Base-by-base conservation (phyloP, 2,113 vertebrate genomes). In the Sclerurus mexicanus region DNA sequence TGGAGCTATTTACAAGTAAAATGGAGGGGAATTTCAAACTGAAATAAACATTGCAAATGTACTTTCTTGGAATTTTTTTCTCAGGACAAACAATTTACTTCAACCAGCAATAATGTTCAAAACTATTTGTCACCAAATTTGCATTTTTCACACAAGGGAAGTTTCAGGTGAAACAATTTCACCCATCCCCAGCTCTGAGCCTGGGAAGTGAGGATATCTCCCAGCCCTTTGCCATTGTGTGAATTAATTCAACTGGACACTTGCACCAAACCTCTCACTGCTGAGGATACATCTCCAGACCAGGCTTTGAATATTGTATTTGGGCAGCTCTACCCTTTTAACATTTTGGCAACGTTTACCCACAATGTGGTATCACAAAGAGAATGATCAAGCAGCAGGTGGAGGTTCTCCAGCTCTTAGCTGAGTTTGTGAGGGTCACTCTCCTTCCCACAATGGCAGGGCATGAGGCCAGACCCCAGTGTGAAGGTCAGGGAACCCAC, bases 21-120 rank as follows among this genome's bases (percentile, higher is more conserved):
- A 97, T 96, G 64, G 68, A 95, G 93, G 94, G 93, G 96, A 96
- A 96, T 92, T 97, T 97, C 85, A 91, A 91, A 90, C 64, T 89
- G 94, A 87, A 97, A 96, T 97, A 96, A 96, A 97, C 94, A 97
- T 95, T 95, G 94, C 96, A 97, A 96, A 97, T 97, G 76, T 81
- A 91, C 56, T 96, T 97, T 97, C 95, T 97, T 90, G 91, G 94
- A 95, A 59, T 92, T 86, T 88, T 97, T 92, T 97, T 95, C 96
- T 94, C 95, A 95, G 95, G 95, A 96, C 94, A 97, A 93, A 63
- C 37, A 81, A 84, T 96, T 97, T 89, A 93, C 86, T 81, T 78
- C 66, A 97, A 78, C 69, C 69, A 74, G 64, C 59, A 58, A 30
- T 95, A 90, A 94, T 69, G 67, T 47, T 90, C 83, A 77, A 92